These are phyloP conservation scores for Hycleus cichorii DNA, from an alignment of 1,140 invertebrate genomes.

Conservation along the genomic window DNA sequence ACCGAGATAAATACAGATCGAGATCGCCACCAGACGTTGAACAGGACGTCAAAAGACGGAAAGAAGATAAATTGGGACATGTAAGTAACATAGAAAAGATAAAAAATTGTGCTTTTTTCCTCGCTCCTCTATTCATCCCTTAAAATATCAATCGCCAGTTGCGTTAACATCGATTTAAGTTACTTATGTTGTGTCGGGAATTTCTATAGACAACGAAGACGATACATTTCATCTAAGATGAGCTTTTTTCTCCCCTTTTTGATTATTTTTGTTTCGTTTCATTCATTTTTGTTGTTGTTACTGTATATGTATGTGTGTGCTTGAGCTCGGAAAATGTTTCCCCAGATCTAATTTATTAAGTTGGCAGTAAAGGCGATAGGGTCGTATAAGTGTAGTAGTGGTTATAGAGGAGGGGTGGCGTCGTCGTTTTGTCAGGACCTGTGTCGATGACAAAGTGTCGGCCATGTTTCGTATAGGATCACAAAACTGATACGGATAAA, in stretches of 20 bases:
- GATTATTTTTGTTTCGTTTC: no score
- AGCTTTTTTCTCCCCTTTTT: no score
- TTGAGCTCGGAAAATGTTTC: not conserved
- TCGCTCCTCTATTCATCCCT: not conserved
- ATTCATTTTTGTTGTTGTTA: no score
- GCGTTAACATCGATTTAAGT: no score
- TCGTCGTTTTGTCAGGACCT: slow-evolving; percentile 15
- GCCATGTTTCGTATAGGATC: slow-evolving; percentile 20
- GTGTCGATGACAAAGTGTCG: slow-evolving; percentile 23
- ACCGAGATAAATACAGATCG: slow-evolving; percentile 76
- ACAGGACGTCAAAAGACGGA: slow-evolving; percentile 61
- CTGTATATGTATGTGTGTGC: no score
- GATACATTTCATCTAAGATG: no score
- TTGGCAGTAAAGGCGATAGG: not conserved
- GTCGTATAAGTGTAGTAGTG: not conserved
- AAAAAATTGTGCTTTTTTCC: no score
- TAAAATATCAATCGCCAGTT: not conserved
- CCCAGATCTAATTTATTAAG: slow-evolving; percentile 21
- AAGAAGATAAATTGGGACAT: slow-evolving; percentile 73
- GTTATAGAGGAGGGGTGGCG: not conserved
- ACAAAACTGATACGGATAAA: slow-evolving; percentile 21
- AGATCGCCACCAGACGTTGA: slow-evolving; percentile 56
- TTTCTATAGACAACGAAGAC: no score
- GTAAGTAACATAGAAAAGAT: slow-evolving; percentile 48
- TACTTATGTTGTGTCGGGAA: no score